These are phyloP conservation scores for Limanda limanda DNA, from an alignment of 2,113 vertebrate species.

Conservation along the genomic window DNA sequence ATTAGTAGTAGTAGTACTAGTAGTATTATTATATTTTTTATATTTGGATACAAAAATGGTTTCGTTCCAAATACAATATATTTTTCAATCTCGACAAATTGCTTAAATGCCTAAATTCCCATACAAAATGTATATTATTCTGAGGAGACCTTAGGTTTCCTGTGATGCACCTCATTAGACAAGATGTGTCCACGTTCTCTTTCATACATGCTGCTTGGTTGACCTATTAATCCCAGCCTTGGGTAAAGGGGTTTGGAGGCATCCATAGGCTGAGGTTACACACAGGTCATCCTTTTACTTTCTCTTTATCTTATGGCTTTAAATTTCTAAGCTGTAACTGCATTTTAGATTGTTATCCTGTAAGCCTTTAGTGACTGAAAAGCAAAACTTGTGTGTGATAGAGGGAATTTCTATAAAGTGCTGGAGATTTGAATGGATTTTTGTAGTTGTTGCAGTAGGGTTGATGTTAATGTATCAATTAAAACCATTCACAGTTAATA, in stretches of 20 bases:
- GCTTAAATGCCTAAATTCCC: neutral
- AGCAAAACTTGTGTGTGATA: neutral
- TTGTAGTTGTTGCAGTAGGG: neutral
- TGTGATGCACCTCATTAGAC: slow-evolving; percentile 35
- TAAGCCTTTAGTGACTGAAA: neutral
- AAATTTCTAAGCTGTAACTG: slow-evolving; percentile 1
- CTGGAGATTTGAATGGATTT: neutral
- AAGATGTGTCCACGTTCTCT: slow-evolving; percentile 28
- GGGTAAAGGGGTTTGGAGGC: slow-evolving; percentile 39
- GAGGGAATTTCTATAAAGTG: neutral
- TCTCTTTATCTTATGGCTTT: slow-evolving; percentile 19
- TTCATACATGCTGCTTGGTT: slow-evolving; percentile 30
- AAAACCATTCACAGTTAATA: neutral
- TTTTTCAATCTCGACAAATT: no score
- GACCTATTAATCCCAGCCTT: slow-evolving; percentile 67
- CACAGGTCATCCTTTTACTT: slow-evolving; percentile 43
- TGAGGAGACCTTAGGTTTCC: slow-evolving; percentile 4
- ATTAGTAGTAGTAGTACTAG: no score
- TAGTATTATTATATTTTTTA: no score
- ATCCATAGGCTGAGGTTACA: slow-evolving; percentile 50
- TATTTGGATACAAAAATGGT: no score
- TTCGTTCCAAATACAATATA: no score
- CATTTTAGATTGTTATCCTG: slow-evolving; percentile 33
- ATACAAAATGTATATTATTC: neutral
- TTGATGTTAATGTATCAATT: neutral